phyloP scores from a whole-genome alignment of 1,140 invertebrate species.

The Heliconius nattereri region DNA sequence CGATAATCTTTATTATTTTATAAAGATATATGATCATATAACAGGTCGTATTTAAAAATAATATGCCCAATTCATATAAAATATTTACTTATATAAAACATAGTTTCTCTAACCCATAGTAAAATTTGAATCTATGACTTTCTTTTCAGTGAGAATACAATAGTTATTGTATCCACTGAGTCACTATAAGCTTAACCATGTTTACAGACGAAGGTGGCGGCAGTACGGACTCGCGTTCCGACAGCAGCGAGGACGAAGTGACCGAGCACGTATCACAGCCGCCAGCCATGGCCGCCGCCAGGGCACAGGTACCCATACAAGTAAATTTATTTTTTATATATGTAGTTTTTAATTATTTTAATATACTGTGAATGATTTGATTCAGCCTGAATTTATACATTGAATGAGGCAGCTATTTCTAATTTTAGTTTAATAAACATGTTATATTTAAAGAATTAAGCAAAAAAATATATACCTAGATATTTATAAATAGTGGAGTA shows the following conservation, averaged over 20 bases:
- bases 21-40: too few relatives aligned
- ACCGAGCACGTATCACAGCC: conserved; percentile 69
- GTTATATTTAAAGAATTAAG: too few relatives aligned
- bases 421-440: neutral
- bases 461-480: too few relatives aligned
- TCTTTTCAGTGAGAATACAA: too few relatives aligned
- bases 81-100: neutral
- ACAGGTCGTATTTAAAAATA: too few relatives aligned
- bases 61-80: too few relatives aligned
- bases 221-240: conserved; percentile 70
- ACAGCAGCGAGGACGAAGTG: conserved; percentile 77
- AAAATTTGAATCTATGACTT: too few relatives aligned
- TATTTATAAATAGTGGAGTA: too few relatives aligned
- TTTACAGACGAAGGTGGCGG: conserved; percentile 75
- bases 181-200: too few relatives aligned
- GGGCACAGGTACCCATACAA: conserved; percentile 64
- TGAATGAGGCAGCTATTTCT: neutral
- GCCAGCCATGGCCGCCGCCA: conserved; percentile 66
- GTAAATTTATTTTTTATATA: conserved; percentile 29
- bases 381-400: neutral
- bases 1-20: too few relatives aligned
- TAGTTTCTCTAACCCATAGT: too few relatives aligned
- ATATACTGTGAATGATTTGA: neutral
- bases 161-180: too few relatives aligned
- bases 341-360: neutral